phyloP scores from a whole-genome alignment of 1,140 invertebrate species.

The Sarcophaga bullata region DNA sequence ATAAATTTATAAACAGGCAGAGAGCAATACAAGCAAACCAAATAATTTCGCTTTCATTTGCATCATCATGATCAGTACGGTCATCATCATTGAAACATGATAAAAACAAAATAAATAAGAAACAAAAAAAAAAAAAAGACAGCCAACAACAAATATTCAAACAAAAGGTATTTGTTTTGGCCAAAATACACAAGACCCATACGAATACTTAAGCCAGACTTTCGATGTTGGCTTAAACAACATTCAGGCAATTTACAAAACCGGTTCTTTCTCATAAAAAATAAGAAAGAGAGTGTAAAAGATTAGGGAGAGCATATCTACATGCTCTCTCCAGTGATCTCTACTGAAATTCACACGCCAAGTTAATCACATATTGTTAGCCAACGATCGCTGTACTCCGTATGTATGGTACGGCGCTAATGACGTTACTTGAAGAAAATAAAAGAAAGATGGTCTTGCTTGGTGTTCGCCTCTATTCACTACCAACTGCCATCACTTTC shows the following conservation, averaged over 20 bases:
- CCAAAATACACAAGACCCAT: neutral
- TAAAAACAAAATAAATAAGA: too few species aligned
- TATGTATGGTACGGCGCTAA: neutral
- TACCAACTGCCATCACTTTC: constrained; percentile 12
- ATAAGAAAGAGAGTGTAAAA: neutral
- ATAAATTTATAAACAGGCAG: neutral
- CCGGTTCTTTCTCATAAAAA: neutral
- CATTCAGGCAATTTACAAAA: neutral
- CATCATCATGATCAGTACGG: constrained; percentile 24
- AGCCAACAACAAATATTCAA: neutral
- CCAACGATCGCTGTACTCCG: too few species aligned
- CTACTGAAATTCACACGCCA: neutral
- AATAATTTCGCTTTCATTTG: constrained; percentile 35
- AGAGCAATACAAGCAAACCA: neutral
- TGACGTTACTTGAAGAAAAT: neutral
- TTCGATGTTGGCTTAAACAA: neutral
- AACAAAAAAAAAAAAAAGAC: too few species aligned
- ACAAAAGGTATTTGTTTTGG: neutral
- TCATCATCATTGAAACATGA: neutral
- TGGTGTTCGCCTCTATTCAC: neutral
- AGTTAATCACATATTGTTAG: neutral
- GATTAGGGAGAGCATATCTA: too few species aligned
- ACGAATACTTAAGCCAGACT: neutral
- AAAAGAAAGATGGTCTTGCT: neutral
- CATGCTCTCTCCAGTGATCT: neutral